Base-by-base conservation (phyloP, 2,888 invertebrate genomes). In the Eupithecia pulchellata region DNA sequence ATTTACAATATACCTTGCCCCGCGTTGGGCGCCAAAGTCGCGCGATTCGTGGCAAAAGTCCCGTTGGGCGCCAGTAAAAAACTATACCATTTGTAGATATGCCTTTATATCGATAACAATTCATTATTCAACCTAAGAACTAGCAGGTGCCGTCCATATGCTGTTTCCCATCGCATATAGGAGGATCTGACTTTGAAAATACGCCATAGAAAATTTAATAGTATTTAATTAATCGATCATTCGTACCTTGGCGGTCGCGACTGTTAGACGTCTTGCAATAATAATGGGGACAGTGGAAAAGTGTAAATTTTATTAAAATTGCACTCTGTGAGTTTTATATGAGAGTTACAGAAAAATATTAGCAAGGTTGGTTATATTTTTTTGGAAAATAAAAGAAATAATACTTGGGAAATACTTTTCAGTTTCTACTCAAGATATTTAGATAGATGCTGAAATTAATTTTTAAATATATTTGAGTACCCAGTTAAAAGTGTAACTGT, bases 41-140 rank as follows among this genome's bases (percentile, higher is more conserved):
- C 29, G 17, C 17, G 29, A 17, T 57, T 1, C 11, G 57, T 13
- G 55, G 27, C 55, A 55, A 27, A 11, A 30, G 9, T n/a, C 17
- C 4, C 20, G 32, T 34, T 60, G 60, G 58, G 58, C 58, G 58
- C 58, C 29, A 30, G 4, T 32, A 1, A 13, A 60, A n/a, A 29
- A 29, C 29, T 55, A 0, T 13, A 55, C 17, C 32, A n/a, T 52
- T n/a, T 60, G 29, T 60, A 60, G n/a, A 32, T n/a, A 32, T 57
- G 17, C 39, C 71, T 29, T 68, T 62, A 63, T 52, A 39, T 55
- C 71, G 75, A 74, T 76, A 77, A 75, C 67, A 82, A 87, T 93
- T 69, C 77, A 93, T 90, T 86, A 89, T 92, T 90, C 83, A 92
- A 77, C 77, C 67, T 73, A 86, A 87, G 88, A 89, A 87, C 84